phyloP scores from a whole-genome alignment of 1,140 invertebrate genomes.

The Plodia interpunctella region DNA sequence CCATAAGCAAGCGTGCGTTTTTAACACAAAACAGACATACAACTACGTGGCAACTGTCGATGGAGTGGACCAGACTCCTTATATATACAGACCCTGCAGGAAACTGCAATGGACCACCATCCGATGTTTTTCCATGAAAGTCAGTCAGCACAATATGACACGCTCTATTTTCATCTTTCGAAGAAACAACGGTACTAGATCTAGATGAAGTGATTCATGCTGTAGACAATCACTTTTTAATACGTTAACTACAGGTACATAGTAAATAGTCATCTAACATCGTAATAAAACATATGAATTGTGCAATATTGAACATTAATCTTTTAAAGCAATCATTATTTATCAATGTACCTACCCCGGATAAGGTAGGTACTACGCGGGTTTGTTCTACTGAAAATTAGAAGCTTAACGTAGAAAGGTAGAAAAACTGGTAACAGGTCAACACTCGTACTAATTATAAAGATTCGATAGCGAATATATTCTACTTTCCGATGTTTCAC shows the following conservation, averaged over 20 bases:
- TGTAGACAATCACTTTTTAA: neutral
- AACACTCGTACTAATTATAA: too few relatives aligned
- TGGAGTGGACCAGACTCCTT: constrained; percentile 20
- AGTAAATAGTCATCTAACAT: neutral
- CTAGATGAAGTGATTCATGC: constrained; percentile 32
- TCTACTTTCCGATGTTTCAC: too few relatives aligned
- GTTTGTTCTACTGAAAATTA: too few relatives aligned
- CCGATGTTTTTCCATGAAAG: constrained; percentile 61
- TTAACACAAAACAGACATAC: neutral
- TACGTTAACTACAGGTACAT: neutral
- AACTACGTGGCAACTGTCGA: constrained; percentile 22
- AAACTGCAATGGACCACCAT: constrained; percentile 43
- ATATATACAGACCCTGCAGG: constrained; percentile 45
- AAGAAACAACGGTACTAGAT: constrained; percentile 43
- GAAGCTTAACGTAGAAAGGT: too few relatives aligned
- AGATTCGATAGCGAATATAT: too few relatives aligned
- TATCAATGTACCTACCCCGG: too few relatives aligned
- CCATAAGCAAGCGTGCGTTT: neutral
- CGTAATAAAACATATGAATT: too few relatives aligned
- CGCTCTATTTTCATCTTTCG: constrained; percentile 59
- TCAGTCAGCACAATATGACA: constrained; percentile 48
- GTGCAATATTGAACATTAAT: too few relatives aligned
- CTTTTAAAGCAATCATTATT: too few relatives aligned
- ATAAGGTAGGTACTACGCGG: too few relatives aligned
- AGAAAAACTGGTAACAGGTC: too few relatives aligned